Base-by-base conservation (phyloP, 1,140 invertebrate species). In the Cyphomyrmex costatus region DNA sequence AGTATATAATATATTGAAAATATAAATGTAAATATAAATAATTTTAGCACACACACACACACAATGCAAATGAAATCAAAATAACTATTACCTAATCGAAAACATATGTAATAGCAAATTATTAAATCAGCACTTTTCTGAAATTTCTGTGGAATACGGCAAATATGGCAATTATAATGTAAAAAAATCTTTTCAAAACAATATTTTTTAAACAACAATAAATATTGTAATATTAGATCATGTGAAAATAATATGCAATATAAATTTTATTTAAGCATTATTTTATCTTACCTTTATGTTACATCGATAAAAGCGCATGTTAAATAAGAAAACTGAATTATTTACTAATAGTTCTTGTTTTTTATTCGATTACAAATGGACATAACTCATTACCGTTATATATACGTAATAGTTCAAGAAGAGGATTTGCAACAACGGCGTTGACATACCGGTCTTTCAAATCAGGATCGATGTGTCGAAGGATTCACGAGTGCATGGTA, bases 401-500 rank as follows among this genome's bases (percentile, higher is more conserved):
- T 51, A 36, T 8, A 30, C 27, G 78, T 21, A 30, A 80, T 30
- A 70, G 30, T 14, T 58, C 10, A 33, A 71, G 51, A 71, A 33
- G 21, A 46, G 51, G 16, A 24, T 71, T 82, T 51, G 33, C 51
- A 46, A 36, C 21, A 56, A 58, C 65, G 16, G 58, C 65, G 71
- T 60, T 71, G 79, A 71, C 49, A 63, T 46, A 61, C 51, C 30
- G 8, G 24, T 49, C 46, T 30, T 65, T 58, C n/a, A 74, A 66
- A 89, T 89, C 80, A n/a, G 73, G 33, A 89, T 89, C 86, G 66
- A 88, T 89, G 58, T n/a, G 42, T 66, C 60, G 66, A 46, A 42
- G 24, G 61, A 36, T 68, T 56, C 56, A 12, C 76, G 56, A 56
- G 24, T 70, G 49, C 36, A 27, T 49, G 30, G 24, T 51, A n/a